These are phyloP conservation scores for Phallusia fumigata DNA, from an alignment of 23 tunicate species.

Conservation along the genomic window DNA sequence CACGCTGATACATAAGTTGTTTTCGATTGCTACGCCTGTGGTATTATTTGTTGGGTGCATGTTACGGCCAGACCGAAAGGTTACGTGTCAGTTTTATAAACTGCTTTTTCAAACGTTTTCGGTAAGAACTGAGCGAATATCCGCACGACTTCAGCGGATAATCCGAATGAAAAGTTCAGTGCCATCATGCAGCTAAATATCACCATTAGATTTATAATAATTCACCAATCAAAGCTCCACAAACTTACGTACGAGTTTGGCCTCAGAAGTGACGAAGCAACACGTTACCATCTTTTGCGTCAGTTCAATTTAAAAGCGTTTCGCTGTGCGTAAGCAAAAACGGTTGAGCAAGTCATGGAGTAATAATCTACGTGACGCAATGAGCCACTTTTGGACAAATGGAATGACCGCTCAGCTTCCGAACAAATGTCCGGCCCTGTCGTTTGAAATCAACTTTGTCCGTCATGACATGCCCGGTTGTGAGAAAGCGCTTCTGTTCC, in stretches of 20 bases:
- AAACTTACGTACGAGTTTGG: background rate
- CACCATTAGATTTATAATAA: background rate
- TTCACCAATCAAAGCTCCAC: background rate
- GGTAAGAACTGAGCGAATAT: background rate
- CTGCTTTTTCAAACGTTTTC: constrained; percentile 8
- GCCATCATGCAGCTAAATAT: constrained; percentile 7
- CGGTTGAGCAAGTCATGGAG: background rate
- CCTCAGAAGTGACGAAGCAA: background rate
- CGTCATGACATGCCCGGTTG: background rate
- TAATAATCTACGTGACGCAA: constrained; percentile 1
- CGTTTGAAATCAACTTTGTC: background rate
- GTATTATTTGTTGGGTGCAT: too few species aligned
- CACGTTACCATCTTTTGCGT: background rate
- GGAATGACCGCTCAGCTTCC: background rate
- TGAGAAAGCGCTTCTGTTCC: background rate
- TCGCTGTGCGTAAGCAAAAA: background rate
- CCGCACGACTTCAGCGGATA: constrained; percentile 1
- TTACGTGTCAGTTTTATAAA: background rate
- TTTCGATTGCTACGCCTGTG: too few species aligned
- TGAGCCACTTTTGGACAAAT: background rate
- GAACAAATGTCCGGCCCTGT: background rate
- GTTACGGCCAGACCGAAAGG: background rate
- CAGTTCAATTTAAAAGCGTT: background rate
- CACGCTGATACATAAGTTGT: too few species aligned
- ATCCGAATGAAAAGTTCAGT: constrained; percentile 8